Base-by-base conservation (phyloP, 2,113 vertebrate species). In the Promerops cafer region DNA sequence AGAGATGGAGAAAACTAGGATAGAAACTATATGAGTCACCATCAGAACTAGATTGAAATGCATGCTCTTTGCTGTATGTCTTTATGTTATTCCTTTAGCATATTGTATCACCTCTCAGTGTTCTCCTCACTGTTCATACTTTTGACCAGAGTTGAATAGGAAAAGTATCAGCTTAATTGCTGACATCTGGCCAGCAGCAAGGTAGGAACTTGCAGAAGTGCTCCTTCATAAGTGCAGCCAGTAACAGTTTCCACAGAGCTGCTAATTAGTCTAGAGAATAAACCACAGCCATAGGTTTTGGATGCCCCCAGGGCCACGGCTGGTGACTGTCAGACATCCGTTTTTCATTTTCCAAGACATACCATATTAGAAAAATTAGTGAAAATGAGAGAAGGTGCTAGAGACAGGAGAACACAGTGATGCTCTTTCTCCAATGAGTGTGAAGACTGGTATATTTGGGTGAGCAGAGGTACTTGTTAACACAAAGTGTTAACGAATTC, bases 111-210 rank as follows among this genome's bases (percentile, higher is more conserved):
- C 33, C 17, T 70, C 78, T 66, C 21, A 6, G 30, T 78, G 7
- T 79, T 33, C 12, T 87, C 31, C 45, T 91, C 57, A 37, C 15
- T 63, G 30, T n/a, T 60, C 56, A 30, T 44, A 23, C 31, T 52
- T 91, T 40, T 63, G 59, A 71, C 40, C 19, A 81, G 47, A 66
- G 45, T 82, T 87, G 83, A 72, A 57, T 44, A 83, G n/a, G 42
- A 87, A 42, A 91, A 85, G 20, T 72, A 72, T 72, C 64, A 54
- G 37, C 37, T 88, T 93, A 93, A 83, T 83, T 96, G 82, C 68
- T 63, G 60, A 78, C 92, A 94, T 94, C 82, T 96, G 88, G 64
- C 92, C 79, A 94, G 33, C 54, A 86, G 82, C 68, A 93, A 92
- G 52, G 61, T 82, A 87, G 53, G 40, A 78, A 39, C 60, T 64